Evolutionary conservation across 2,888 invertebrate species (phyloP).

Genomic region (Dioctria rufipes): DNA sequence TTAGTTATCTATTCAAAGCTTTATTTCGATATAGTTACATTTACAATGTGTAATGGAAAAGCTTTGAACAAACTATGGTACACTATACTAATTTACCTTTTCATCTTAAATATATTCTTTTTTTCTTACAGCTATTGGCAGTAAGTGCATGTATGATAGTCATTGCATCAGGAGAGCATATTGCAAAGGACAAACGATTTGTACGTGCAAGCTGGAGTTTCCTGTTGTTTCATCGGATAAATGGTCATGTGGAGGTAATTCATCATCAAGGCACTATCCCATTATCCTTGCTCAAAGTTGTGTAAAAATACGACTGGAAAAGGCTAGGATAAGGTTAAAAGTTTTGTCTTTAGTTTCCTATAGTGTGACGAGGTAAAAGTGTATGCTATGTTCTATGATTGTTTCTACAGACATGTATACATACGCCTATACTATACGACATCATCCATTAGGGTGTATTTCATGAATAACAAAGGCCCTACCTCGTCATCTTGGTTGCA

Average conservation of each 20-base stretch:
- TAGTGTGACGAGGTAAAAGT: constrained; percentile 30
- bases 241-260: constrained; percentile 61
- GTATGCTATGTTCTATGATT: neutral
- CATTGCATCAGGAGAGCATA: constrained; percentile 61
- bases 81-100: neutral
- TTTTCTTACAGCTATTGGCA: constrained; percentile 60
- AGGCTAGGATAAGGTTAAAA: constrained; percentile 42
- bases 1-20: constrained; percentile 8
- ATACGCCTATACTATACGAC: neutral
- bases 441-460: constrained; percentile 46
- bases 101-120: constrained; percentile 21
- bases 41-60: neutral
- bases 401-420: neutral
- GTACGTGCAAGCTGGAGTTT: constrained; percentile 61
- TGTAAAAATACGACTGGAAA: constrained; percentile 40
- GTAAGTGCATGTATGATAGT: constrained; percentile 60
- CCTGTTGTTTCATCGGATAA: constrained; percentile 60
- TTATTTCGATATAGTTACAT: neutral
- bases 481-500: constrained; percentile 45
- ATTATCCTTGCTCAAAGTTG: constrained; percentile 42
- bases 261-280: constrained; percentile 43
- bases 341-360: constrained; percentile 30
- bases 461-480: constrained; percentile 50
- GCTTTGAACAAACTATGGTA: neutral
- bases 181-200: constrained; percentile 61